Evolutionary conservation across 1,140 invertebrate species (phyloP).

Genomic region (Marisa cornuarietis): DNA sequence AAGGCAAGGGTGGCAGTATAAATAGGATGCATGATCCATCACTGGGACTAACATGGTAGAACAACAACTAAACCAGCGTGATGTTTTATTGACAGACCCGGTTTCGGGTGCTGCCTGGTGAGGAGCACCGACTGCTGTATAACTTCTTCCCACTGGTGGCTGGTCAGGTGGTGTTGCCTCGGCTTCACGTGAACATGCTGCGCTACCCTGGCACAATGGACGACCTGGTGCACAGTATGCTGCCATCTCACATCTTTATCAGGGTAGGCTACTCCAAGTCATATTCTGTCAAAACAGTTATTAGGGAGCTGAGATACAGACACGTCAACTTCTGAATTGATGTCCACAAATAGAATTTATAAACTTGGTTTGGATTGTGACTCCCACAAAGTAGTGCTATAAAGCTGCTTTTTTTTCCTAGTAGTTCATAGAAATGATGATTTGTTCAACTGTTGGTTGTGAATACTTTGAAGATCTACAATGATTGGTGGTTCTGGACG

Average conservation of each 20-base stretch:
- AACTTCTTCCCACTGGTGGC: constrained; percentile 79
- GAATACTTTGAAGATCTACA: too few species aligned
- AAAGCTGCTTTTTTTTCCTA: neutral
- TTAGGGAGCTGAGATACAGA: neutral
- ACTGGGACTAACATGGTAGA: too few species aligned
- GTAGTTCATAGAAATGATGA: too few species aligned
- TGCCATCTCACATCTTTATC: constrained; percentile 73
- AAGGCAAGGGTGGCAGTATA: too few species aligned
- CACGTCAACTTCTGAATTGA: neutral
- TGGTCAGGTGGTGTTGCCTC: constrained; percentile 76
- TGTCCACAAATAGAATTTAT: neutral
- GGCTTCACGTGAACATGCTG: constrained; percentile 70
- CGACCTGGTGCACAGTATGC: constrained; percentile 69
- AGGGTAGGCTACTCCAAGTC: constrained; percentile 60
- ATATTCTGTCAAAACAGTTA: neutral
- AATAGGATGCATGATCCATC: too few species aligned
- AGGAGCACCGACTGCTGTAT: constrained; percentile 73
- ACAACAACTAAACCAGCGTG: neutral
- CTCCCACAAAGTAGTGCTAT: neutral
- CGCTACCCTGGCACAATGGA: constrained; percentile 65
- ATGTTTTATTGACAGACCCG: constrained; percentile 68
- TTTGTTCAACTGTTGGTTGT: too few species aligned
- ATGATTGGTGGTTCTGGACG: too few species aligned
- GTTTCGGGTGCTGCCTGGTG: constrained; percentile 74
- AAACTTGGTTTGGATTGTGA: neutral